Base-by-base conservation (phyloP, 2,113 vertebrate genomes). In the Henicopernis longicauda region DNA sequence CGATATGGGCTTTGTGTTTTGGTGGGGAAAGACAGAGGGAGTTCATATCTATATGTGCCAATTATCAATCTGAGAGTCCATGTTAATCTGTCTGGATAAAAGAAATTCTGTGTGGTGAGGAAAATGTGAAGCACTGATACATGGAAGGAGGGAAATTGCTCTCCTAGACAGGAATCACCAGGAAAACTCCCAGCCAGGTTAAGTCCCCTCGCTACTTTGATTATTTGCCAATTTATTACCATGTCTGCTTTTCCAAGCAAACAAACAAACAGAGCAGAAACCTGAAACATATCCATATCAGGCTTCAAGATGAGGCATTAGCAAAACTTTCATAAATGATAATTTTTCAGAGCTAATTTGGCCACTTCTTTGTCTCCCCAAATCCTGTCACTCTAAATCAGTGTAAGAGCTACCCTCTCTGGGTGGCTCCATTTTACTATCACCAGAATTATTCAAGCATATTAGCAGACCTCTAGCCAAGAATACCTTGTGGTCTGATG, bases 401-500 rank as follows among this genome's bases (percentile, higher is more conserved):
- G 31, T 13, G 3, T n/a, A 67, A 93, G 81, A 89, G 36, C 50
- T 66, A 32, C 81, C 65, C 78, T 95, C 50, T 49, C 84, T 81
- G 81, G 58, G 70, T 79, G 59, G 61, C n/a, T 91, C 74, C 17
- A 27, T 81, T 90, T 82, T 91, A 90, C 74, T 58, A 52, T 82
- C 88, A 88, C 82, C 74, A 58, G 86, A 77, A 90, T 73, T 93
- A 95, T 63, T 95, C 78, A 95, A 90, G 78, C 89, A 77, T 90
- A 93, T 91, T 93, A 93, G 91, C 78, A 95, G 86, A 82, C 22
- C 80, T 74, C 55, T 55, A 88, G 71, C 78, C 84, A 94, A 77
- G 82, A 96, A 95, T 91, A 93, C 55, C 74, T 95, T 81, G 82
- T 82, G 94, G 71, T 90, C 91, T 94, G 84, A 77, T 91, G 54